These are phyloP conservation scores for Aphaenogaster ashmeadi DNA, from an alignment of 1,140 invertebrate species.

Conservation along the genomic window DNA sequence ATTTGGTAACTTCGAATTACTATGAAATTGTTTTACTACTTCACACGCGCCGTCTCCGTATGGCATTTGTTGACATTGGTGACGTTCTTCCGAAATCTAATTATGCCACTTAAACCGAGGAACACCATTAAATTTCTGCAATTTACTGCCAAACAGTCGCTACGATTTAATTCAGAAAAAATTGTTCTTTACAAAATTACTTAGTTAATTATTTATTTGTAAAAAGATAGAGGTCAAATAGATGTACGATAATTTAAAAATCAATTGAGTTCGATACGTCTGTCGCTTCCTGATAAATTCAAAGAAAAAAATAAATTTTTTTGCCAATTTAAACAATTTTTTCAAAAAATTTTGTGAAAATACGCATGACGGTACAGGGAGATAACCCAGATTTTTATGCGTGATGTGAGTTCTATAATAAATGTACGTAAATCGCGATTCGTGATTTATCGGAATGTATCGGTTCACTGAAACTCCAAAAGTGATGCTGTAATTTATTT, in stretches of 20 bases:
- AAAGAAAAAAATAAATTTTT: conserved; percentile 5
- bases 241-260: conserved; percentile 4
- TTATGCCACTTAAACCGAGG: neutral
- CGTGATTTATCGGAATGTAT: conserved; percentile 44
- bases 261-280: neutral
- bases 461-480: conserved; percentile 50
- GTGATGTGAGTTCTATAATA: conserved; percentile 38
- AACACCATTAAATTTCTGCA: neutral
- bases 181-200: neutral
- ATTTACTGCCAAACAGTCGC: neutral
- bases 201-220: neutral
- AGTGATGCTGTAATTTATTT: conserved; percentile 27
- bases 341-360: neutral
- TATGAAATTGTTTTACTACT: conserved; percentile 49
- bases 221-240: neutral
- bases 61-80: too few relatives aligned
- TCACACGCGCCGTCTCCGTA: neutral
- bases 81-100: conserved; percentile 16
- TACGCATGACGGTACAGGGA: neutral
- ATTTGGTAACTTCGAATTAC: conserved; percentile 61
- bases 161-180: neutral
- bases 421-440: conserved; percentile 40
- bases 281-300: neutral
- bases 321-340: conserved; percentile 27
- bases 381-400: conserved; percentile 21